Evolutionary conservation across 1,140 invertebrate genomes (phyloP), one percentile per base, ranked within the genome.

Genomic region (Orussus abietinus): DNA sequence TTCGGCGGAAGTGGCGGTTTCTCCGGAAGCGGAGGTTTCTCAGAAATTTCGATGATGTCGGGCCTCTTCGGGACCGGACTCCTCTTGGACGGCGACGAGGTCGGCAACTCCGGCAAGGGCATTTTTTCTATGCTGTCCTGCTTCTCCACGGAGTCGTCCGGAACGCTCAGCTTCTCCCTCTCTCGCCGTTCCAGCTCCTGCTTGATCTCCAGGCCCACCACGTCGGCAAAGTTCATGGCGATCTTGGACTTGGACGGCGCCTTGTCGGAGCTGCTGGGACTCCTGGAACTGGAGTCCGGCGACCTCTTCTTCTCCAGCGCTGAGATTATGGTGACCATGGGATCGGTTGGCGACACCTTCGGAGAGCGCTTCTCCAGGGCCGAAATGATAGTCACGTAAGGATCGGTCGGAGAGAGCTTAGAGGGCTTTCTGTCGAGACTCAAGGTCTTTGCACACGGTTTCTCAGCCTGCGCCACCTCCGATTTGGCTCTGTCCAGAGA

Each of bases 111-210:
- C 0, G 70, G 68, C 13, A 72, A 39, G 0, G 69, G 69, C 41
- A 72, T 69, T 33, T 70, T 71, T 36, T 74, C 69, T 29, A 72
- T 74, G 19, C 62, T 72, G 26, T 72, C 66, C 40, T 69, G 66
- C 33, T 62, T 66, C 13, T 74, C 68, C 4, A 68, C 40, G 29
- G 54, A 57, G 30, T 72, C 59, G 11, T 71, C 64, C 4, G 69
- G 66, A 20, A 62, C 47, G 17, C 53, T 49, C 6, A 69, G 31
- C 9, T 49, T 65, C 39, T 66, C 65, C 26, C 51, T 59, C 9
- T 55, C 53, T 5, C 54, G 53, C 3, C 59, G 49, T 19, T 65
- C 63, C 2, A 70, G 19, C n/a, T 68, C 59, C 20, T 66, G 59
- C 44, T 64, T 70, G 10, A 68, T 66, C 49, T 69, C 67, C 55